Evolutionary conservation across 2,113 vertebrate genomes (phyloP).

Genomic region (Halcyon malimbica): DNA sequence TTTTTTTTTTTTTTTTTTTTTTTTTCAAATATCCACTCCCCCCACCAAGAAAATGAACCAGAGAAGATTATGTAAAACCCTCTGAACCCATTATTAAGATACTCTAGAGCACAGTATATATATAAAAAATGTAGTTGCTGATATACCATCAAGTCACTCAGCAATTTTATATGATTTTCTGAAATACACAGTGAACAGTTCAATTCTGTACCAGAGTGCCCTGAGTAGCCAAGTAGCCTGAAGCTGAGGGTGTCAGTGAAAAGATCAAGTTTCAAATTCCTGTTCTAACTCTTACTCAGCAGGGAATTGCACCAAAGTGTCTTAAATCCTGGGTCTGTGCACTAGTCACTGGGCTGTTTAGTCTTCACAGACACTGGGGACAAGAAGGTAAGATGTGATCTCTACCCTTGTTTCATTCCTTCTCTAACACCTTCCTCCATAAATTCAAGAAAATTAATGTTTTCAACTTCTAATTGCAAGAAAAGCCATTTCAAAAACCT

Average conservation of each 20-base stretch:
- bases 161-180: not conserved
- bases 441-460: not conserved
- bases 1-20: not conserved
- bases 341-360: not conserved
- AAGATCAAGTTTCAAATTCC: not conserved
- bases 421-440: not conserved
- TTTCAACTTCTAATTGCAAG: not conserved
- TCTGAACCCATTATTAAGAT: not conserved
- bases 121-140: not conserved
- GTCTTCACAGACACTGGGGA: not conserved
- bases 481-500: not conserved
- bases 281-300: not conserved
- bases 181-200: not conserved
- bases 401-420: not conserved
- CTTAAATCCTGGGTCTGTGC: not conserved
- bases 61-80: slow-evolving; percentile 1
- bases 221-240: not conserved
- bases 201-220: not conserved
- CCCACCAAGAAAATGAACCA: not conserved
- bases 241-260: not conserved
- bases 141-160: not conserved
- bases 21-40: too few species aligned
- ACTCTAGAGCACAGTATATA: not conserved
- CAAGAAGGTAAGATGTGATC: not conserved
- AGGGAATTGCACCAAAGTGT: not conserved